phyloP scores from a whole-genome alignment of 1,140 invertebrate genomes.

The Caerostris extrusa region DNA sequence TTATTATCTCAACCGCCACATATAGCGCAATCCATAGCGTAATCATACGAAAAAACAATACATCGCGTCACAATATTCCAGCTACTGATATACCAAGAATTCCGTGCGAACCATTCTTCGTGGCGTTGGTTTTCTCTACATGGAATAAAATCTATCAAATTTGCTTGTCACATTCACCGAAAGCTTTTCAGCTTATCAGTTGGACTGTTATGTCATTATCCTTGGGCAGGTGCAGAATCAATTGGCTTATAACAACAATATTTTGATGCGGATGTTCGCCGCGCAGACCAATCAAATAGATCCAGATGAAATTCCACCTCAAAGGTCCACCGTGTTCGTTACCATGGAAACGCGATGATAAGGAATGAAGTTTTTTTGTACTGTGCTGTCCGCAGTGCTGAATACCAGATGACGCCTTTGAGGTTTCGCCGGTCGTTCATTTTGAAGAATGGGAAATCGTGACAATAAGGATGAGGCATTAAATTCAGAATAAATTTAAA shows the following conservation, averaged over 20 bases:
- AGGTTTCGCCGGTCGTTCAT: not conserved
- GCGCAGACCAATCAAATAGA: constrained; percentile 46
- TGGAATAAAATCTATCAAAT: constrained; percentile 58
- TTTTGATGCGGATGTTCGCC: constrained; percentile 19
- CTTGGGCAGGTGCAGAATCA: constrained; percentile 30
- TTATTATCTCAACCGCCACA: no score
- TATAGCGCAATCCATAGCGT: not conserved
- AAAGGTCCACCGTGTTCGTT: not conserved
- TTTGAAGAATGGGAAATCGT: not conserved
- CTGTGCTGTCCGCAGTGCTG: not conserved
- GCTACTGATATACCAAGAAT: not conserved
- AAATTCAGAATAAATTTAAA: no score
- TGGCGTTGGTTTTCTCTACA: not conserved
- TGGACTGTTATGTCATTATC: constrained; percentile 60
- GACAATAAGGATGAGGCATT: no score
- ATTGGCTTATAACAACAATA: constrained; percentile 68
- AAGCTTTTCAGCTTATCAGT: constrained; percentile 32
- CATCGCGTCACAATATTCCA: not conserved
- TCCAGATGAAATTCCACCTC: constrained; percentile 19
- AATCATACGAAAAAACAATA: not conserved
- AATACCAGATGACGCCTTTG: not conserved
- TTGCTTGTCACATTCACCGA: constrained; percentile 41
- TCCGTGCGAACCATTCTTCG: not conserved
- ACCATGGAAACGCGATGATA: constrained; percentile 23
- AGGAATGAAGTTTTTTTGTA: constrained; percentile 46